Percentiles rank a stretch among this genome's conserved stretches.
Conservation (phyloP, 2,113 vertebrate genomes). For the Nestor notabilis region DNA sequence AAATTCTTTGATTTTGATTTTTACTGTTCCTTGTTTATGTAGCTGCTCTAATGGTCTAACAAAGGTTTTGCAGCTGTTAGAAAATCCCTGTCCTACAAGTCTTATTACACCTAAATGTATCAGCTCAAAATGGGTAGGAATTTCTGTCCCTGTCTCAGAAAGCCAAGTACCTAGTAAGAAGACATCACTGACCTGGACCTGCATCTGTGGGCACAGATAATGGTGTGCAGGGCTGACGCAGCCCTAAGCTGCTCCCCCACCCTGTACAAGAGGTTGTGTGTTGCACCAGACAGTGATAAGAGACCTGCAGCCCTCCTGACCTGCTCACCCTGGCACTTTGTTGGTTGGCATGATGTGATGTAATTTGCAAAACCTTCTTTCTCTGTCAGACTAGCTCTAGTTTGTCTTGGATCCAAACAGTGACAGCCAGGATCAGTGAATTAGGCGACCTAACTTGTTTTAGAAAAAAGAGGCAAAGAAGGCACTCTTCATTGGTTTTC, state of each 20-base stretch:
- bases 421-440: neutral
- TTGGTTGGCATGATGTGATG: neutral
- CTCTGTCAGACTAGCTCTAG: neutral
- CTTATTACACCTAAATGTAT: neutral
- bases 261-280: neutral
- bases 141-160: neutral
- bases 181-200: neutral
- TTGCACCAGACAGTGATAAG: neutral
- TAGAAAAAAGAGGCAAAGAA: neutral
- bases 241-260: neutral
- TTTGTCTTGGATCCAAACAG: neutral
- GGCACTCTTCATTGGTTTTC: neutral
- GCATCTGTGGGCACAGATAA: neutral
- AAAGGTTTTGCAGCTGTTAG: neutral
- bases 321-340: rapidly evolving
- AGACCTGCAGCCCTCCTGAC: neutral
- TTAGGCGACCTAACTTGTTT: neutral
- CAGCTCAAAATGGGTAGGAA: neutral
- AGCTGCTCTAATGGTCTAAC: neutral
- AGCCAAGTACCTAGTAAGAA: neutral
- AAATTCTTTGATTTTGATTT: neutral
- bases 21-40: neutral
- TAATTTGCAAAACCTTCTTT: neutral
- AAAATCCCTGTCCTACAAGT: neutral
- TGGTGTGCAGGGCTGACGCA: neutral